These are phyloP conservation scores for Lontra canadensis DNA, from an alignment of 2,113 vertebrate species.

Conservation along the genomic window DNA sequence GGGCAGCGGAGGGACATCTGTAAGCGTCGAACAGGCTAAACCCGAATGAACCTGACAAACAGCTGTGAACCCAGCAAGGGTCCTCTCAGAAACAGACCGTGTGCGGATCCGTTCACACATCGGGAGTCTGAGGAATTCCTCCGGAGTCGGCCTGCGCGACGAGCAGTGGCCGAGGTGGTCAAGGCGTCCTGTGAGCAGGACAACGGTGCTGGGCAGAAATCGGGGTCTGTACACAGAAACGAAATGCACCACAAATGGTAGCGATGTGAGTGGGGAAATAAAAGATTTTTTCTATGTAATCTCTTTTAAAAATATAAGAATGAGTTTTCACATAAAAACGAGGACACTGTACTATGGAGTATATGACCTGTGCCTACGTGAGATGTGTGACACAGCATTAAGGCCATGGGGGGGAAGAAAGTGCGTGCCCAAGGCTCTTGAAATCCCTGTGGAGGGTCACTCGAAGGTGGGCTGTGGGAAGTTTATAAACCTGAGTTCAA, in stretches of 20 bases:
- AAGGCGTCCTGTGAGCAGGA: neutral
- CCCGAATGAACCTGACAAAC: neutral
- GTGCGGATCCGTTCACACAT: too few relatives aligned
- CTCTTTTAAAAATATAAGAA: neutral
- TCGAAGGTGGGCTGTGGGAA: neutral
- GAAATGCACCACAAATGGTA: neutral
- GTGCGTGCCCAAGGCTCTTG: neutral
- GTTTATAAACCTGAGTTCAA: neutral
- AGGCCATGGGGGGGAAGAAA: neutral
- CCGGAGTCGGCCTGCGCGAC: neutral
- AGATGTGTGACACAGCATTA: neutral
- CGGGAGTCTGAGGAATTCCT: neutral
- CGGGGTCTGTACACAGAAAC: neutral
- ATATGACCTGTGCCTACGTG: neutral
- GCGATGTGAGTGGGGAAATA: neutral
- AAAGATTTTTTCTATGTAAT: neutral
- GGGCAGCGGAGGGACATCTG: neutral
- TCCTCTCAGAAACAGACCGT: neutral
- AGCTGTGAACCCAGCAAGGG: too few relatives aligned
- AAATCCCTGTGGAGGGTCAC: neutral
- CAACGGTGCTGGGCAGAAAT: neutral
- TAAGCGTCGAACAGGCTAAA: neutral
- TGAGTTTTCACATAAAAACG: neutral
- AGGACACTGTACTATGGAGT: neutral
- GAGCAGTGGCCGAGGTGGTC: neutral